Evolutionary conservation across 92 coral and sea anemone species (phyloP), one percentile per base, ranked within the genome.

Genomic region (Anthopleura xanthogrammica): DNA sequence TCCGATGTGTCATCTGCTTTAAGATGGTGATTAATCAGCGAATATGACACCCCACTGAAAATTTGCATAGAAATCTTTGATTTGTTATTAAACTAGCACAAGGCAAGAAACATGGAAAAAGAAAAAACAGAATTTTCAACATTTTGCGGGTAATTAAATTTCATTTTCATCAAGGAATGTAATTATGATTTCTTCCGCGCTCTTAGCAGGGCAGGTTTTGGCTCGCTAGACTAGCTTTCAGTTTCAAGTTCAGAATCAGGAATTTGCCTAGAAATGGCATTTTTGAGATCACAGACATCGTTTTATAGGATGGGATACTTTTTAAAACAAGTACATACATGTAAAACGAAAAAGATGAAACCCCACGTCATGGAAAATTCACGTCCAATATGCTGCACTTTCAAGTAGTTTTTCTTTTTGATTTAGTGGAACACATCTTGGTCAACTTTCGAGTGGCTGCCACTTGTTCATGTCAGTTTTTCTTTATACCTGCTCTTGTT

Each of bases 1-100:
- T 89, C 93, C 86, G 89, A 90, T 86, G 90, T 92, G 98, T 88
- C 95, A 94, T 90, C 88, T 89, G 95, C 86, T 64, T 84, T 80
- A 89, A 84, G 85, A 86, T 85, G 82, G 88, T 89, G 85, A 94
- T 92, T 94, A 92, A 94, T 94, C 90, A 85, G 81, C 92, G 83
- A 84, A 85, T 82, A 78, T 84, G 90, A 82, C 89, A 88, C 95
- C 89, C 72, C 86, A 85, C 87, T 74, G 79, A 60, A 77, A 76
- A 93, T 92, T 92, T 85, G 87, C 95, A 93, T 91, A 91, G 85
- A 75, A 50, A 16, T 81, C 41, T n/a, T 80, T 80, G 83, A 70
- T 81, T 81, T 71, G 71, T 68, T 54, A 24, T 70, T 50, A 81
- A 75, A 42, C 55, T 56, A 75, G 52, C 78, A 75, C 78, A 75